Conservation (phyloP, 1,140 invertebrate genomes). For the Oryzaephilus surinamensis region DNA sequence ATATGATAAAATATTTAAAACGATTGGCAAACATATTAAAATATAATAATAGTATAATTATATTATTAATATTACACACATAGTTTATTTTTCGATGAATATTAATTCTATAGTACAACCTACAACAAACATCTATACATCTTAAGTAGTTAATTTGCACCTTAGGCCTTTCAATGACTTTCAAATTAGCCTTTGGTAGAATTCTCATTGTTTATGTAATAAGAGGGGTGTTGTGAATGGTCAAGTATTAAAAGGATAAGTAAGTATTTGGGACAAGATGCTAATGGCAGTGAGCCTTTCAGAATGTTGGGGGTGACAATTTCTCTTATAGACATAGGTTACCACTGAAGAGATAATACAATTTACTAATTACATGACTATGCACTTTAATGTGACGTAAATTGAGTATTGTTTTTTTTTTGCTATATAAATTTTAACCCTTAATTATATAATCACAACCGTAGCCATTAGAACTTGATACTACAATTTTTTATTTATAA, state of each 20-base stretch:
- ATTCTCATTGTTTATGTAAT: constrained; percentile 17
- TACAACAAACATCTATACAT: constrained; percentile 33
- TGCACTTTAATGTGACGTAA: not conserved
- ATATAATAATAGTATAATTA: constrained; percentile 5
- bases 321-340: too few species aligned
- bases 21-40: constrained; percentile 10
- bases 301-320: not conserved
- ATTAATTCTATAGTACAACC: constrained; percentile 24
- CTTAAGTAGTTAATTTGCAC: constrained; percentile 7
- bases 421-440: not conserved
- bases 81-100: constrained; percentile 10
- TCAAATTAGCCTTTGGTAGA: constrained; percentile 12
- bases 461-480: too few species aligned
- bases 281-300: constrained; percentile 13
- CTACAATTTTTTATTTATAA: too few species aligned
- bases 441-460: not conserved
- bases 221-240: constrained; percentile 3
- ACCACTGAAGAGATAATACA: not conserved
- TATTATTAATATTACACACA: constrained; percentile 15
- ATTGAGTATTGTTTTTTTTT: not conserved
- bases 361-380: not conserved
- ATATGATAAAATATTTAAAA: constrained; percentile 16
- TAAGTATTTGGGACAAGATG: constrained; percentile 6
- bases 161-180: not conserved
- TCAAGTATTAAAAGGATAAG: constrained; percentile 10